Conservation (phyloP, 92 coral and sea anemone species). For the Zoanthus sociatus region DNA sequence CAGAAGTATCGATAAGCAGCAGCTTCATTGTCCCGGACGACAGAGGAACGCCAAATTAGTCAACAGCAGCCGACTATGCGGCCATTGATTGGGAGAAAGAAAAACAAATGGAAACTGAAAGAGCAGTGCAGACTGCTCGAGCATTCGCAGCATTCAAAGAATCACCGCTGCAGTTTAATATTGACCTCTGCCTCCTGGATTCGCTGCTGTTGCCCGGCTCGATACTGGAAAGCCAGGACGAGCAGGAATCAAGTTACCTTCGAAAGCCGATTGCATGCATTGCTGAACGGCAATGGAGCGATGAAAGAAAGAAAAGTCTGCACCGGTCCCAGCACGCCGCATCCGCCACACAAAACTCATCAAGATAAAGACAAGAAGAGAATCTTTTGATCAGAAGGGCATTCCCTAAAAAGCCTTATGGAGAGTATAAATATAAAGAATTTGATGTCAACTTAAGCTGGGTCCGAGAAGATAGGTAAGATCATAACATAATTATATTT, state of each 20-base stretch:
- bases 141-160: too few species aligned
- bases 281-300: background rate
- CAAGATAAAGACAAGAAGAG: background rate
- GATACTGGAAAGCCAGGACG: too few species aligned
- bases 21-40: too few species aligned
- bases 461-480: conserved; percentile 11
- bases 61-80: too few species aligned
- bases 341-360: background rate
- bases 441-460: background rate
- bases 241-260: background rate
- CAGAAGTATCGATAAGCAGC: too few species aligned
- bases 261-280: background rate
- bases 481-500: background rate
- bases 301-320: conserved; percentile 5
- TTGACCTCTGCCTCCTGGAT: too few species aligned
- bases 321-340: background rate
- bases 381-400: background rate
- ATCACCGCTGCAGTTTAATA: too few species aligned
- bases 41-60: too few species aligned
- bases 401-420: background rate
- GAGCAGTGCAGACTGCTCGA: too few species aligned
- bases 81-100: too few species aligned
- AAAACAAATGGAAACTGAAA: too few species aligned
- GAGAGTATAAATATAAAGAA: background rate
- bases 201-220: too few species aligned